Evolutionary conservation across 2,888 invertebrate species (phyloP), one percentile per base, ranked within the genome.

Genomic region (Gibbula magus): DNA sequence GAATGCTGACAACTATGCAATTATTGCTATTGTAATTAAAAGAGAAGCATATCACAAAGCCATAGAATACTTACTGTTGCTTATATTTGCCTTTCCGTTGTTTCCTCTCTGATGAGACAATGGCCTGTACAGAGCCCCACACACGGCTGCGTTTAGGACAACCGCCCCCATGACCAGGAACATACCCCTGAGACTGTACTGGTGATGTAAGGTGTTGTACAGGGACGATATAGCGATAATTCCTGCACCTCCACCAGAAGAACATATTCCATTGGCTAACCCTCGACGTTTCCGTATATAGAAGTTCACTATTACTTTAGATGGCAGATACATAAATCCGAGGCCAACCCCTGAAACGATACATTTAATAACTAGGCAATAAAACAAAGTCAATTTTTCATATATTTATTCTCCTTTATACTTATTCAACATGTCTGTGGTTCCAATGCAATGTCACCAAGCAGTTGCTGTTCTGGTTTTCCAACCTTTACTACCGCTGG

Each of bases 221-320:
- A 87, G 56, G 29, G 84, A 83, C 1, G 87, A 81, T 10, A 88
- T 53, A 0, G 81, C 74, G 16, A 88, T 81, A 0, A 86, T 78
- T 13, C 88, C 88, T 25, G 85, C 75, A 0, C 88, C 88, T 2
- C 86, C 83, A n/a, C 87, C 88, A 16, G 87, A 79, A 25, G 81
- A 82, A 32, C 84, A 82, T 2, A 88, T 84, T n/a, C 87, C 86
- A 39, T 81, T 78, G 13, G 86, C 88, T 25, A 87, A 79, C 8
- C 86, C 85, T 8, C 86, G 81, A 22, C 83, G 83, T 76, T 80
- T 83, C 70, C 79, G 78, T 67, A 88, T 87, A 76, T 87, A 88
- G 2, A 74, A 67, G 75, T 87, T 87, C 1, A 87, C 85, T 45
- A 87, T 84, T 22, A 87, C 53, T n/a, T 83, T 81, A 10, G 85